Percentiles rank a stretch among this genome's conserved stretches.
phyloP scores from a whole-genome alignment of 2,888 invertebrate species.

The Chaitophorus viminalis region DNA sequence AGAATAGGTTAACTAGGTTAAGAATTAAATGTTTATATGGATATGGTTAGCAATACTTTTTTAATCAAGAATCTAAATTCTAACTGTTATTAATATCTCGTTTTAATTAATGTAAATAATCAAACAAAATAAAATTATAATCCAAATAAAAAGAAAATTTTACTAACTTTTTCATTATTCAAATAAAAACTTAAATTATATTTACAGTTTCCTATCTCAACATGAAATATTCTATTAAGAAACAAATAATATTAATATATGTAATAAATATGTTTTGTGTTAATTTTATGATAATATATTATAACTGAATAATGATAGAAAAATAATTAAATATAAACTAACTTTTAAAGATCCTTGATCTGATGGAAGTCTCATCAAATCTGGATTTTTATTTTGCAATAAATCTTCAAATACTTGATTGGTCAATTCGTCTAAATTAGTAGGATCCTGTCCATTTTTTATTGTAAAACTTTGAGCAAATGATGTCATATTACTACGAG shows the following conservation, averaged over 20 bases:
- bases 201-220: too few relatives aligned
- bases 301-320: conserved; percentile 22
- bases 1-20: too few relatives aligned
- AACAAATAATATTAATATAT: not conserved
- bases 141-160: too few relatives aligned
- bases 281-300: not conserved
- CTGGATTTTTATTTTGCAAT: conserved; percentile 74
- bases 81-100: too few relatives aligned
- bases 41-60: too few relatives aligned
- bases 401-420: conserved; percentile 81
- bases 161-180: too few relatives aligned
- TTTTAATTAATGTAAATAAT: too few relatives aligned
- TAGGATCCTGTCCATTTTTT: conserved; percentile 64
- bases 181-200: too few relatives aligned
- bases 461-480: conserved; percentile 60
- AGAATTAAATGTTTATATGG: too few relatives aligned
- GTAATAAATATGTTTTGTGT: not conserved
- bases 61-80: too few relatives aligned
- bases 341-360: conserved; percentile 74
- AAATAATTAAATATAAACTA: not conserved
- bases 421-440: conserved; percentile 77
- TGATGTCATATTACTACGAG: conserved; percentile 66
- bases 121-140: too few relatives aligned
- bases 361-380: conserved; percentile 66
- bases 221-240: too few relatives aligned